Percentiles rank a stretch among this genome's conserved stretches.
phyloP scores from a whole-genome alignment of 2,113 vertebrate genomes.

The Calidris pygmaea region DNA sequence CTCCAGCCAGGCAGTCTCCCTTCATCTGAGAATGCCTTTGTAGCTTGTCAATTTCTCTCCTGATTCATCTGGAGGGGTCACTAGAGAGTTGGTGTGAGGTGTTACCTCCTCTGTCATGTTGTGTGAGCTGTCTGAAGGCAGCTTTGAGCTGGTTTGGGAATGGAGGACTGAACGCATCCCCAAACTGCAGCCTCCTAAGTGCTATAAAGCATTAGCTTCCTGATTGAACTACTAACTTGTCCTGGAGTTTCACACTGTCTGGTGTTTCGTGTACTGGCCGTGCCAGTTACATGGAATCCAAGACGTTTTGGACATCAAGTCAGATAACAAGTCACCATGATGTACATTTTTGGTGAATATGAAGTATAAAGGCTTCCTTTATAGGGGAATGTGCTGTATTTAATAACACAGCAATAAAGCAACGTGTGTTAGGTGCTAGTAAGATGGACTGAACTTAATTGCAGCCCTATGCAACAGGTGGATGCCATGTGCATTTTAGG shows the following conservation, averaged over 20 bases:
- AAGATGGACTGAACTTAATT: not conserved
- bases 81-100: not conserved
- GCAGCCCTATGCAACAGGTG: not conserved
- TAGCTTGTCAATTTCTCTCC: conserved; percentile 3
- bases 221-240: not conserved
- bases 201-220: not conserved
- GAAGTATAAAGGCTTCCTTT: not conserved
- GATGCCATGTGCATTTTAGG: not conserved
- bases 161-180: not conserved
- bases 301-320: not conserved
- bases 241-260: not conserved
- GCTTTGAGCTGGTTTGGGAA: not conserved
- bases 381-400: not conserved
- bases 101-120: not conserved
- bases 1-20: not conserved
- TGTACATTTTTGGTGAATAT: not conserved
- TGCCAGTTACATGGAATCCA: not conserved
- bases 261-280: not conserved
- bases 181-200: not conserved
- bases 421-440: not conserved
- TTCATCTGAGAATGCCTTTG: not conserved
- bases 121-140: not conserved
- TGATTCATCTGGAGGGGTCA: conserved; percentile 8
- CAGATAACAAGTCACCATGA: not conserved
- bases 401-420: not conserved